A percentile compares a stretch with the other conserved stretches of the same genome.
Evolutionary conservation across 2,113 vertebrate species (phyloP).

Genomic region (Amazona guildingii): DNA sequence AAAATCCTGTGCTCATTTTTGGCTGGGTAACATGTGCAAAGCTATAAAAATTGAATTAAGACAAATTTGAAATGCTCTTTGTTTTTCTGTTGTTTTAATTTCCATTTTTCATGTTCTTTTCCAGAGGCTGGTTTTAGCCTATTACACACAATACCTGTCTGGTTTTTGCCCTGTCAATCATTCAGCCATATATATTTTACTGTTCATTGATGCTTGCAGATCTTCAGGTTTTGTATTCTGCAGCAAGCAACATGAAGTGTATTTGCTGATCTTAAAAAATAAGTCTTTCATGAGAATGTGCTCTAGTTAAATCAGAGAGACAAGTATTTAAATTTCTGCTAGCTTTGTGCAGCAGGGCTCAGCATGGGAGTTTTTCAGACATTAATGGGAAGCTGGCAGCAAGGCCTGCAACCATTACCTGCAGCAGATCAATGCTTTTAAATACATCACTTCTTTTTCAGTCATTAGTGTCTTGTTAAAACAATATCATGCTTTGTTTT

Average conservation of each 20-base stretch:
- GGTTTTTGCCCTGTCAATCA: constrained; percentile 79
- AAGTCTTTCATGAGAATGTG: background rate
- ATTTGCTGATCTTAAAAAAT: background rate
- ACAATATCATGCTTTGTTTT: constrained; percentile 54
- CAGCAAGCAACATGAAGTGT: constrained; percentile 5
- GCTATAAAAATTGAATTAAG: constrained; percentile 60
- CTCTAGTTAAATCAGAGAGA: constrained; percentile 19
- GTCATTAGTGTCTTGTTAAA: constrained; percentile 60
- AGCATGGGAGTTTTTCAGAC: background rate
- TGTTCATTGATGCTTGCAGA: constrained; percentile 76
- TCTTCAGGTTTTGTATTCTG: constrained; percentile 47
- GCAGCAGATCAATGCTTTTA: constrained; percentile 16
- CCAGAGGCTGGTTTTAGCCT: constrained; percentile 76
- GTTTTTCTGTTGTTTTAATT: constrained; percentile 66
- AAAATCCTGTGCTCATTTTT: background rate
- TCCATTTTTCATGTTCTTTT: constrained; percentile 65
- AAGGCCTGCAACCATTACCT: constrained; percentile 24
- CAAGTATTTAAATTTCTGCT: constrained; percentile 6
- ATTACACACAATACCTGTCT: constrained; percentile 79
- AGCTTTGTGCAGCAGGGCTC: background rate
- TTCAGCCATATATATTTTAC: constrained; percentile 75
- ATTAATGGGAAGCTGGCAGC: constrained; percentile 31
- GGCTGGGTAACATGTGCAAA: constrained; percentile 34
- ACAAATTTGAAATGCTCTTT: constrained; percentile 52
- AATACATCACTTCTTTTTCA: constrained; percentile 35